phyloP scores from a whole-genome alignment of 2,888 invertebrate species.

The Thymelicus acteon region DNA sequence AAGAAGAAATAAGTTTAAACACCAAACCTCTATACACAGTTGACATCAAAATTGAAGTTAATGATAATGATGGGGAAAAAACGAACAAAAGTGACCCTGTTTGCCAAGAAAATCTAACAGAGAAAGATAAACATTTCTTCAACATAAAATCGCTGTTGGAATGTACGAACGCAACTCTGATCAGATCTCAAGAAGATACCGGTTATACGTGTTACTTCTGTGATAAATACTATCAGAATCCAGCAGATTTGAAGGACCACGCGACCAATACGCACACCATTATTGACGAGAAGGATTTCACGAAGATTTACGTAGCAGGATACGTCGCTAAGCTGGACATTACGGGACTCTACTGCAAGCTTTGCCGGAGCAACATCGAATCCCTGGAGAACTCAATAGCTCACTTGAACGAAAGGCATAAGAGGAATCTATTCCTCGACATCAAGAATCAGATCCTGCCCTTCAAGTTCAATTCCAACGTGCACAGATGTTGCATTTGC shows the following conservation, averaged over 20 bases:
- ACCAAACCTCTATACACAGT: not conserved
- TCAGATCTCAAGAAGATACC: constrained; percentile 50
- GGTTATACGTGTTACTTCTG: constrained; percentile 58
- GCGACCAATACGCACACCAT: constrained; percentile 46
- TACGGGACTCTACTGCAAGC: constrained; percentile 45
- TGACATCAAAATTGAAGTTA: not conserved
- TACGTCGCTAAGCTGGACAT: constrained; percentile 57
- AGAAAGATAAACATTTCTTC: constrained; percentile 3
- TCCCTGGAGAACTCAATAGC: constrained; percentile 37
- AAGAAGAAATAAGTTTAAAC: not conserved
- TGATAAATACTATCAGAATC: constrained; percentile 44
- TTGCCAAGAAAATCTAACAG: not conserved
- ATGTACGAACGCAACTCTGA: constrained; percentile 57
- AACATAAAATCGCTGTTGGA: constrained; percentile 51
- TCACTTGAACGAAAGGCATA: constrained; percentile 39
- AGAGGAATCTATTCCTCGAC: constrained; percentile 44
- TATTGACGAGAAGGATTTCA: constrained; percentile 47
- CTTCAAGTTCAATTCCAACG: constrained; percentile 50
- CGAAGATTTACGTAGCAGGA: constrained; percentile 50
- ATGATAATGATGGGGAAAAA: not conserved
- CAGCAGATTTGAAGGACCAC: constrained; percentile 54
- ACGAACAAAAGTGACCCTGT: not conserved
- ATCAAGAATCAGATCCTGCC: constrained; percentile 53
- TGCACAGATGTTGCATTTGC: constrained; percentile 44
- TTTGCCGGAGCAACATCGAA: constrained; percentile 28